Evolutionary conservation across 2,797 vertebrate species (phyloP).

Genomic region (Sebastolobus alascanus): DNA sequence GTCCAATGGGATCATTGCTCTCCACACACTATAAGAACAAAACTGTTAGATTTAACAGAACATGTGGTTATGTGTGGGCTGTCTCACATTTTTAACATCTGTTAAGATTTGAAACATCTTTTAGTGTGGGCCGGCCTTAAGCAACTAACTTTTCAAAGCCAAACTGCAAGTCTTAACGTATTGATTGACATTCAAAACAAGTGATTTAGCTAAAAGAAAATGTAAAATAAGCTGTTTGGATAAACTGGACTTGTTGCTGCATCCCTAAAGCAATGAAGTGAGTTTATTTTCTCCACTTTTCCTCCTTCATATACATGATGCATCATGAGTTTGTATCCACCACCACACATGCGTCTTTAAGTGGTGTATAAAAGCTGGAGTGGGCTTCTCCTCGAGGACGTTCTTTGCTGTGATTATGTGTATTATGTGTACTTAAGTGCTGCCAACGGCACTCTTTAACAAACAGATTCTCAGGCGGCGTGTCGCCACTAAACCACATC

Average conservation of each 20-base stretch:
- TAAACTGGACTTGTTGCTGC: not conserved
- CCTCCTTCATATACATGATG: not conserved
- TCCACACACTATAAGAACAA: no score
- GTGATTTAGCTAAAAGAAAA: not conserved
- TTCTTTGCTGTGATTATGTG: slow-evolving; percentile 40
- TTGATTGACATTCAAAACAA: not conserved
- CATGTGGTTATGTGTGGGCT: no score
- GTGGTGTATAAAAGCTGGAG: not conserved
- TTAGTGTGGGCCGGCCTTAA: not conserved
- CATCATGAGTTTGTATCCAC: not conserved
- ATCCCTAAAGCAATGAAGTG: not conserved
- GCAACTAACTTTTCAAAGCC: not conserved
- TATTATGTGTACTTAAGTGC: slow-evolving; percentile 45
- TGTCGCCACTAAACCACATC: not conserved
- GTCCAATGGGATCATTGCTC: no score
- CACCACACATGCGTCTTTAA: not conserved
- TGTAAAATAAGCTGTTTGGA: not conserved
- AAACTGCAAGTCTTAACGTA: not conserved
- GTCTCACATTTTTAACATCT: no score
- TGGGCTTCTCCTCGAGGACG: slow-evolving; percentile 4
- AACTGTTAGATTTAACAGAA: no score
- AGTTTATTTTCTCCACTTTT: not conserved
- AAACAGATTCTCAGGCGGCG: slow-evolving; percentile 13
- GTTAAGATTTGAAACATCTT: no score
- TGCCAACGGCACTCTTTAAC: slow-evolving; percentile 32